Evolutionary conservation across 2,113 vertebrate genomes (phyloP).

Genomic region (Arenaria interpres): DNA sequence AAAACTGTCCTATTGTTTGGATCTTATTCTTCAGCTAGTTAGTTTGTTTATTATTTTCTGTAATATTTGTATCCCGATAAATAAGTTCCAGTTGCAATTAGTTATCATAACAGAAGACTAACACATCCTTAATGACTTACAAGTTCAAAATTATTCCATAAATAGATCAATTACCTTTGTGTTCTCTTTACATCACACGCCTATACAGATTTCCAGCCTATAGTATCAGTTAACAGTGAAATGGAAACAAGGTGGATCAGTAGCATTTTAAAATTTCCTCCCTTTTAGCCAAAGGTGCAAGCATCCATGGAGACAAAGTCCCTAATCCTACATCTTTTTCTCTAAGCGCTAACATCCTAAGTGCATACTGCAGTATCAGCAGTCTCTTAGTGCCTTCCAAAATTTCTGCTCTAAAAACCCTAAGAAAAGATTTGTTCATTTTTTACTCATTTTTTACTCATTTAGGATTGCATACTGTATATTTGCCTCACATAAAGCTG

Average conservation of each 20-base stretch:
- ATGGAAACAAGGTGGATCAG: neutral
- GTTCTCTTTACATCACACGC: neutral
- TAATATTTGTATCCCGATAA: neutral
- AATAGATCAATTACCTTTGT: neutral
- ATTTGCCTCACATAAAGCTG: slow-evolving; percentile 75
- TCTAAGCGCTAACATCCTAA: neutral
- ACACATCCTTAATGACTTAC: neutral
- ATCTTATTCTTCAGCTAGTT: slow-evolving; percentile 22
- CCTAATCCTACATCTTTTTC: neutral
- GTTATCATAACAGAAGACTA: neutral
- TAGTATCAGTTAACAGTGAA: neutral
- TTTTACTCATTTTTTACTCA: slow-evolving; percentile 51
- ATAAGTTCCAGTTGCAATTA: neutral
- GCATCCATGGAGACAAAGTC: neutral
- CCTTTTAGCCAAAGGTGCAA: neutral
- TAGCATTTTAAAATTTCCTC: neutral
- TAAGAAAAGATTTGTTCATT: slow-evolving; percentile 45
- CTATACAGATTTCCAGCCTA: neutral
- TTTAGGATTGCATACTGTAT: slow-evolving; percentile 67
- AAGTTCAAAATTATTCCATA: neutral
- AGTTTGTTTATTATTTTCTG: slow-evolving; percentile 4
- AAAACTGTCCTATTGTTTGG: slow-evolving; percentile 8
- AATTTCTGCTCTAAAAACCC: slow-evolving; percentile 45
- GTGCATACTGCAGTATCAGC: slow-evolving; percentile 12
- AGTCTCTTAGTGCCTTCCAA: slow-evolving; percentile 26